Conservation (phyloP, 2,888 invertebrate genomes). For the Piscicola geometra region DNA sequence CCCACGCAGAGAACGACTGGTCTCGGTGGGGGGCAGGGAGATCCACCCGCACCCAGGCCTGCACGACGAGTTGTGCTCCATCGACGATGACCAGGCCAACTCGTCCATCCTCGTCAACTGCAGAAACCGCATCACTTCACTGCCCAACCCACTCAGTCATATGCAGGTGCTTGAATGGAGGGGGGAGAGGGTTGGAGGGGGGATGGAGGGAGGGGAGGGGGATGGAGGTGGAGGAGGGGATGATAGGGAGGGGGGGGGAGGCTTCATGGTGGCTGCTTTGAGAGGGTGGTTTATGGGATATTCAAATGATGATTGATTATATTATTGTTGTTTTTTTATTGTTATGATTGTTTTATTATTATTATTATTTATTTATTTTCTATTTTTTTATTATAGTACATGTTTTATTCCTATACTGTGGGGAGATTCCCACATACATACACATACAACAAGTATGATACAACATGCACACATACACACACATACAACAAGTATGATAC, state of each 20-base stretch:
- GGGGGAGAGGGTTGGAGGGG: no score
- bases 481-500: no score
- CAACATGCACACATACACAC: no score
- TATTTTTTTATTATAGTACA: no score
- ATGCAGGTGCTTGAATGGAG: constrained; percentile 53
- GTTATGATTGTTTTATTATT: no score
- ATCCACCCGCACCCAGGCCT: constrained; percentile 55
- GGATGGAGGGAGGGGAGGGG: no score
- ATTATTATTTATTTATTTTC: no score
- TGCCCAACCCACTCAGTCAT: constrained; percentile 55
- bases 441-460: no score
- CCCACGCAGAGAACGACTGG: constrained; percentile 48
- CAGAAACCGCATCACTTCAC: constrained; percentile 51
- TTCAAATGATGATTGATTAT: not conserved
- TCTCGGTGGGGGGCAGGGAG: constrained; percentile 55
- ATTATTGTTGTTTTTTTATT: no score
- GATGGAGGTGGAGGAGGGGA: no score
- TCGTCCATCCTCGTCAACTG: constrained; percentile 51
- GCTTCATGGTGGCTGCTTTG: not conserved
- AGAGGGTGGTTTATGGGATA: not conserved
- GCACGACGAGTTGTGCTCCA: constrained; percentile 53
- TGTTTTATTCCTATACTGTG: no score
- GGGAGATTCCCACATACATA: no score
- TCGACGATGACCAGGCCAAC: constrained; percentile 52
- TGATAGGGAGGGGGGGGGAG: not conserved